Evolutionary conservation across 2,888 invertebrate species (phyloP), one percentile per base, ranked within the genome.

Genomic region (Apotomis turbidana): DNA sequence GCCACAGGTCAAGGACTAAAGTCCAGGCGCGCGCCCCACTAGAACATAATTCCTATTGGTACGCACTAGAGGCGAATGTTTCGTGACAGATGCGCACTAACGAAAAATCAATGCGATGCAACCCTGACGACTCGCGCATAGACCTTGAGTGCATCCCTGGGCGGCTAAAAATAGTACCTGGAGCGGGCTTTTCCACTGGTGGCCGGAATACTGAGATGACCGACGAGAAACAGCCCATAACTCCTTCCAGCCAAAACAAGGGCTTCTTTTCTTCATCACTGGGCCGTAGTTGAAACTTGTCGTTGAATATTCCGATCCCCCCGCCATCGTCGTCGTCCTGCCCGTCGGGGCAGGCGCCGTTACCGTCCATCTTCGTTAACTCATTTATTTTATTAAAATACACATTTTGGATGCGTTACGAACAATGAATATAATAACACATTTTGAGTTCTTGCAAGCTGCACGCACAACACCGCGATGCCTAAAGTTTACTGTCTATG

Each of bases 151-250:
- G 71, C 71, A 67, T 46, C 66, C 71, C 57, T 61, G 71, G 51
- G 12, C 41, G 9, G 27, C 51, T 71, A 71, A 13, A 71, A 15
- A 63, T 52, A 69, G 55, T 54, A 95, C 96, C 95, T 93, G 95
- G 93, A 73, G 88, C 86, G 75, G 94, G 94, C 83, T 96, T 97
- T 74, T 95, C 94, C 82, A 97, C 97, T 0, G 95, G 94, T 12
- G 96, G 95, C 86, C 97, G 97, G 72, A 98, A 97, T 78, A 98
- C 95, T n/a, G 96, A 96, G 87, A 97, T 94, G 9, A 99, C 96
- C 0, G 98, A 97, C 74, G 97, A 95, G 84, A 99, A 95, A 83
- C 99, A 99, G 1, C 97, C 97, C 78, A 98, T 93, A 70, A 99
- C 94, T 0, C 98, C 97, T 75, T 96, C 96, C 86, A 97, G 95